These are phyloP conservation scores for Onychostoma macrolepis DNA, from an alignment of 2,113 vertebrate genomes.

Conservation along the genomic window DNA sequence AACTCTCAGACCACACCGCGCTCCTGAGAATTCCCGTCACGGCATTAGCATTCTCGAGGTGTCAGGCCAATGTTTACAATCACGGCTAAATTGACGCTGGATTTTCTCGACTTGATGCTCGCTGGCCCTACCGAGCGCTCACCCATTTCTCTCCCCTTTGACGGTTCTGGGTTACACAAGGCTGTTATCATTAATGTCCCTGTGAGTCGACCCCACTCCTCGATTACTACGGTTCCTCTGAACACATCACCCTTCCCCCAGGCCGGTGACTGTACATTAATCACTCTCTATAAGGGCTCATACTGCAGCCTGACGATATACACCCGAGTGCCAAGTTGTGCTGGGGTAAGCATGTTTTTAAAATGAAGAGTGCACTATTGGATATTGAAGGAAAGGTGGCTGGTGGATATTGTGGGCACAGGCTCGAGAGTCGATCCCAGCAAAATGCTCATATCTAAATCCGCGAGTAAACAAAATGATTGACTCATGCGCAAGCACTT, in stretches of 20 bases:
- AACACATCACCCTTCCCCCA: slow-evolving; percentile 62
- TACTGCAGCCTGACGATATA: slow-evolving; percentile 48
- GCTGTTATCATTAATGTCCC: slow-evolving; percentile 63
- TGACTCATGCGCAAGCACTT: slow-evolving; percentile 8
- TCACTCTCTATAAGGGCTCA: slow-evolving; percentile 59
- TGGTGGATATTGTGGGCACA: not conserved
- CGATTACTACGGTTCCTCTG: slow-evolving; percentile 51
- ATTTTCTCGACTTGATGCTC: slow-evolving; percentile 44
- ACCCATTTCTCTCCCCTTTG: slow-evolving; percentile 68
- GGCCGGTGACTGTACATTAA: slow-evolving; percentile 63
- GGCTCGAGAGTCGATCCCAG: not conserved
- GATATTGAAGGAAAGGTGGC: slow-evolving; percentile 18
- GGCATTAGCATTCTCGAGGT: slow-evolving; percentile 22
- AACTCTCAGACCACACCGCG: not conserved
- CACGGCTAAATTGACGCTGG: slow-evolving; percentile 29
- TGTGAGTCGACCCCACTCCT: slow-evolving; percentile 44
- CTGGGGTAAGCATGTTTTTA: slow-evolving; percentile 44
- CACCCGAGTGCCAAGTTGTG: slow-evolving; percentile 48
- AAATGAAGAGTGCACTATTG: slow-evolving; percentile 42
- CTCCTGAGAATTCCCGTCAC: slow-evolving; percentile 26
- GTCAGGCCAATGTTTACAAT: slow-evolving; percentile 28
- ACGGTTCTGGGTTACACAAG: slow-evolving; percentile 73
- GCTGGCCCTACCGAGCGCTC: slow-evolving; percentile 39
- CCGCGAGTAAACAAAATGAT: slow-evolving; percentile 38
- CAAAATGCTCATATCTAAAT: slow-evolving; percentile 20